A percentile compares a stretch with the other conserved stretches of the same genome.
phyloP scores from a whole-genome alignment of 1,140 invertebrate species.

The Teleogryllus occipitalis region DNA sequence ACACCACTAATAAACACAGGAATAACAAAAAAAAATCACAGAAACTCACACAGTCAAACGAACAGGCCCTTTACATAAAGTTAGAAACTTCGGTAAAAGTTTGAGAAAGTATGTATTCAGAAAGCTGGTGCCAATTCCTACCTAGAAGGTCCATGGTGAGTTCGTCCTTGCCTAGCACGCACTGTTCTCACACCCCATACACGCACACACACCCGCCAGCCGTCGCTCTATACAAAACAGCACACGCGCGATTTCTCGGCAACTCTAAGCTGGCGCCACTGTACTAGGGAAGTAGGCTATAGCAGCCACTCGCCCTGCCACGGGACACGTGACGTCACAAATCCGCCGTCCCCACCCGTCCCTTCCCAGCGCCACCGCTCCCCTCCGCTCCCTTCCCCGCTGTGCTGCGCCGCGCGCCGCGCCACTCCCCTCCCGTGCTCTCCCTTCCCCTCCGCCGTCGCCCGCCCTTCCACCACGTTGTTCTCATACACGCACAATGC shows the following conservation, averaged over 20 bases:
- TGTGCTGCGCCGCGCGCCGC: no score
- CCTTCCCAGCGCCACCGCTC: no score
- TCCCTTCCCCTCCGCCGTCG: neutral
- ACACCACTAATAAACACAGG: neutral
- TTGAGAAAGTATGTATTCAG: conserved; percentile 5
- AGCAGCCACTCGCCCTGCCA: neutral
- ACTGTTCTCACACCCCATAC: neutral
- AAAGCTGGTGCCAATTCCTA: neutral
- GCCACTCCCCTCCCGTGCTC: neutral
- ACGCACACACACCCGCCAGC: neutral
- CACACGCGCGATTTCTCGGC: neutral
- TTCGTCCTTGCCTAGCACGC: neutral
- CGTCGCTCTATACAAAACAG: neutral
- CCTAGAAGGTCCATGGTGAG: neutral
- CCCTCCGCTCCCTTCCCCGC: neutral
- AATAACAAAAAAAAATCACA: neutral
- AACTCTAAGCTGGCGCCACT: neutral
- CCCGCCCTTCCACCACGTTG: neutral
- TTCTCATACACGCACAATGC: neutral
- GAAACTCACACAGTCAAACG: neutral
- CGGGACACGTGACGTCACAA: neutral
- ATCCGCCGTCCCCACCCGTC: neutral
- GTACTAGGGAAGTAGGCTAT: conserved; percentile 3
- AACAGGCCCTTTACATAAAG: neutral
- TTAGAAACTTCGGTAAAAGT: neutral